phyloP scores from a whole-genome alignment of 2,888 invertebrate species.

The Blomia tropicalis region DNA sequence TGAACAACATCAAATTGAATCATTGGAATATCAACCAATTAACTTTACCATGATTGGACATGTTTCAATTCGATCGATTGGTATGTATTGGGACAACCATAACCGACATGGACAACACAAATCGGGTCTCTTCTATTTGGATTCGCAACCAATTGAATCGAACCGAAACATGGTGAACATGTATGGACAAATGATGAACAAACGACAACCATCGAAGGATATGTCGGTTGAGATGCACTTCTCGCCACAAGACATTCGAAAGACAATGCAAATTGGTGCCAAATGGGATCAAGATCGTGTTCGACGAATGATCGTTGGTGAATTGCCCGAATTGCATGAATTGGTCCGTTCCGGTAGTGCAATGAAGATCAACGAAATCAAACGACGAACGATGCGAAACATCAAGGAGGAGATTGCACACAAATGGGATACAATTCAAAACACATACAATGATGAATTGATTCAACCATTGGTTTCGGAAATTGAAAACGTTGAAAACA shows the following conservation, averaged over 20 bases:
- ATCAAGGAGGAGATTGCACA: neutral
- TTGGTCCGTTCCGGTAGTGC: neutral
- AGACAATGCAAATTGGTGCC: neutral
- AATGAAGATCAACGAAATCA: neutral
- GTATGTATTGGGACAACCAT: neutral
- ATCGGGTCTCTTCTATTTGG: neutral
- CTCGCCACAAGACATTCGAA: neutral
- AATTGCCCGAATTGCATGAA: neutral
- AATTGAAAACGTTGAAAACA: neutral
- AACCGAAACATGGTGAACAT: neutral
- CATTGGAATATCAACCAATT: neutral
- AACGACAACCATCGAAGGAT: neutral
- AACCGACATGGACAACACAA: conserved; percentile 9
- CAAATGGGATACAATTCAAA: neutral
- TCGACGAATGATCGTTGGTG: neutral
- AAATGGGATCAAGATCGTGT: neutral
- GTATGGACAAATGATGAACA: neutral
- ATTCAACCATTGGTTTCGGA: neutral
- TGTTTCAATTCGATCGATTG: neutral
- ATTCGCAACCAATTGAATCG: neutral
- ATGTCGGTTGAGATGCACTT: neutral
- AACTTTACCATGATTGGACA: neutral
- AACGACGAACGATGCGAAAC: neutral
- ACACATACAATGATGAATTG: neutral
- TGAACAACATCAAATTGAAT: neutral